Evolutionary conservation across 2,797 vertebrate genomes (phyloP).

Genomic region (Chelon labrosus): DNA sequence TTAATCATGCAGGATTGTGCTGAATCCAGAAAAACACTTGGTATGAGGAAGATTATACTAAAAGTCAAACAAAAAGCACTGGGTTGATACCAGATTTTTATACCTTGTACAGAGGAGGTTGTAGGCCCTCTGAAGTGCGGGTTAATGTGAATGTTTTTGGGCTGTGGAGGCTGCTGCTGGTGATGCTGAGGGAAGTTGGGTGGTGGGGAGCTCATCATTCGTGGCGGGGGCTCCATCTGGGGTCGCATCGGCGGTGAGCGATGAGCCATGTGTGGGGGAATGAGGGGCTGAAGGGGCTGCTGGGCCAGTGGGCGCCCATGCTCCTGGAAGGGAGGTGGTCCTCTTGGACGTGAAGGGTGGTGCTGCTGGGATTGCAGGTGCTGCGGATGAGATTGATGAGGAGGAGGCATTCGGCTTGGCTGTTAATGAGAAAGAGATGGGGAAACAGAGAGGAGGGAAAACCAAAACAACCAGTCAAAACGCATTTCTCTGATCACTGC

Average conservation of each 20-base stretch:
- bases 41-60: background rate
- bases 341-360: slow-evolving; percentile 82
- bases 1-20: background rate
- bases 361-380: slow-evolving; percentile 80
- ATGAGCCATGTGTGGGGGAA: slow-evolving; percentile 90
- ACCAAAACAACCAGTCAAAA: slow-evolving; percentile 67
- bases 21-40: background rate
- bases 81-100: slow-evolving; percentile 14
- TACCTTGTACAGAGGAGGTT: slow-evolving; percentile 93
- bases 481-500: slow-evolving; percentile 34
- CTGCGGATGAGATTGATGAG: slow-evolving; percentile 77
- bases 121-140: slow-evolving; percentile 97
- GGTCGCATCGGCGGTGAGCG: slow-evolving; percentile 89
- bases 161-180: slow-evolving; percentile 87
- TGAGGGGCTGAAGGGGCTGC: slow-evolving; percentile 87
- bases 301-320: slow-evolving; percentile 78
- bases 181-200: slow-evolving; percentile 84
- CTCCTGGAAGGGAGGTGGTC: slow-evolving; percentile 85
- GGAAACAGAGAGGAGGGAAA: slow-evolving; percentile 45
- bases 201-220: slow-evolving; percentile 89
- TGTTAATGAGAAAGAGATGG: slow-evolving; percentile 61
- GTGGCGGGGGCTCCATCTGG: slow-evolving; percentile 87
- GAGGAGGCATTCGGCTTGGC: slow-evolving; percentile 77
- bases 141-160: slow-evolving; percentile 99
- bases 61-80: background rate